Evolutionary conservation across 2,113 vertebrate genomes (phyloP), one percentile per base, ranked within the genome.

Genomic region (Oryzias celebensis): DNA sequence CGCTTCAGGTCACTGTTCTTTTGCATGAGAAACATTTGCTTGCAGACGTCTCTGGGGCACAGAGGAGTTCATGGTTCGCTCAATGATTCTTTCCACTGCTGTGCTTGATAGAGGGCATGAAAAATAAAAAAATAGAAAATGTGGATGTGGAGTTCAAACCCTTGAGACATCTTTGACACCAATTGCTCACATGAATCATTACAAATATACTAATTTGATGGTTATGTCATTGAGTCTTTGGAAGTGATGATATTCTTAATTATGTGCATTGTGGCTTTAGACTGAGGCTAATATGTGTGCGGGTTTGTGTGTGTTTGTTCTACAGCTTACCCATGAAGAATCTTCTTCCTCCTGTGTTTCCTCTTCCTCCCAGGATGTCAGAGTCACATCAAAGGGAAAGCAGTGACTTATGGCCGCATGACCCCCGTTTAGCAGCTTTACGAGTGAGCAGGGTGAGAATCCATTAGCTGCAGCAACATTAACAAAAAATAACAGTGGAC

Each of bases 351-450:
- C 75, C 64, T 84, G 65, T 75, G 58, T 73, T 89, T 90, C 87
- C 89, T 88, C 72, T 87, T 88, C 85, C 88, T 88, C 83, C 65
- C 85, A 86, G 87, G 89, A 89, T 85, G 78, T 88, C 79, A 51
- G 89, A 85, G 83, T 90, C 80, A 84, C 83, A 89, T 90, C 87
- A 90, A 90, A 90, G 86, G 52, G 43, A 51, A 23, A 49, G 68
- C 60, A 2, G 51, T 12, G 66, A 86, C 87, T 87, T 85, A 61
- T 82, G 84, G 82, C 76, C 75, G 56, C 0, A 0, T 31, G 78
- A 86, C 86, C 86, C 68, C 63, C 16, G 62, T 76, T 83, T 65
- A 68, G 78, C 74, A 49, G 76, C 70, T 87, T 88, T 86, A 86
- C 6, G 71, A 80, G 59, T 7, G 5, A 63, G 17, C 62, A 52